These are phyloP conservation scores for Pedionomus torquatus DNA, from an alignment of 2,113 vertebrate species.

Conservation along the genomic window DNA sequence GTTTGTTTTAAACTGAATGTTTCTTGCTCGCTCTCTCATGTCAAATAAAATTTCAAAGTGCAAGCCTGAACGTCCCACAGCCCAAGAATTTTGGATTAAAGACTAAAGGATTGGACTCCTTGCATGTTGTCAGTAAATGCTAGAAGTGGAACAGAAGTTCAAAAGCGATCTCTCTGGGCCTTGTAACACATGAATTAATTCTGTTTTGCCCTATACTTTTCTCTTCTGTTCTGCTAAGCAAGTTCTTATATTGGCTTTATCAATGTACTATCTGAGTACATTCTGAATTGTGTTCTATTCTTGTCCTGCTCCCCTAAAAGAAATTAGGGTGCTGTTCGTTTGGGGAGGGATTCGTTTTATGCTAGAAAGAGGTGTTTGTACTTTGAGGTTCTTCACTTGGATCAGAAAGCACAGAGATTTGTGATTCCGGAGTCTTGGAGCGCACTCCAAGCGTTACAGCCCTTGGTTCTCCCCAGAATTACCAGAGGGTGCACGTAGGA, in stretches of 20 bases:
- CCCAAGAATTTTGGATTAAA: not conserved
- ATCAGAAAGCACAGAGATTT: not conserved
- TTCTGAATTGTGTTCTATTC: not conserved
- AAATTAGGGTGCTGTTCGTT: not conserved
- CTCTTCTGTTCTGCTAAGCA: not conserved
- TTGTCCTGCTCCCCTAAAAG: not conserved
- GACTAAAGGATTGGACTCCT: not conserved
- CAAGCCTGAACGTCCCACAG: not conserved
- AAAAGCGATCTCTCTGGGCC: not conserved
- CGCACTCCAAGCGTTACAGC: not conserved
- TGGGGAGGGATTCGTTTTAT: not conserved
- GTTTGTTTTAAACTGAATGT: not conserved
- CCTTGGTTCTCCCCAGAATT: not conserved
- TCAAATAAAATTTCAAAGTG: not conserved
- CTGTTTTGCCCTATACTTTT: not conserved
- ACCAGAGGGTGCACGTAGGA: not conserved
- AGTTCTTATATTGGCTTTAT: not conserved
- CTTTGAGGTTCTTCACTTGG: not conserved
- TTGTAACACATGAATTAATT: not conserved
- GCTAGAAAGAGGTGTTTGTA: not conserved
- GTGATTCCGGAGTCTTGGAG: not conserved
- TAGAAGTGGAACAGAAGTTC: not conserved
- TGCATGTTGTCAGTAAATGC: not conserved
- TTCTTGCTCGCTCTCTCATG: not conserved
- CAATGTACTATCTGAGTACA: not conserved